These are phyloP conservation scores for Rhizoglyphus robini DNA, from an alignment of 1,140 invertebrate genomes.

Conservation along the genomic window DNA sequence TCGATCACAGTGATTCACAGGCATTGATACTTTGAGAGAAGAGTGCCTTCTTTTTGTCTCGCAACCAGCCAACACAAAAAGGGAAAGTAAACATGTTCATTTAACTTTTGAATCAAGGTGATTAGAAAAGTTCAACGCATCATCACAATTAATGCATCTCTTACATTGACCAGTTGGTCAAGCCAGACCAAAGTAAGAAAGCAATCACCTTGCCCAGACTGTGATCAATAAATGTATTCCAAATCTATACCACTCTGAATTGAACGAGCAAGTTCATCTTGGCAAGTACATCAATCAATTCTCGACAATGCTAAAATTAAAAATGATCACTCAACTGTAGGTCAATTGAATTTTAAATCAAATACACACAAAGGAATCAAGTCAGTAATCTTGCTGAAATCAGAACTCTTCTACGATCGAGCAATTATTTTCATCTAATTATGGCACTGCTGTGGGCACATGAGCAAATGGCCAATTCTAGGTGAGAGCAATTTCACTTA, in stretches of 20 bases:
- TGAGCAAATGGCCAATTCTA: no score
- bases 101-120: constrained; percentile 6
- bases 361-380: background rate
- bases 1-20: background rate
- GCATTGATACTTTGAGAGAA: background rate
- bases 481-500: background rate
- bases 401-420: background rate
- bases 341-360: constrained; percentile 1
- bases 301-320: background rate
- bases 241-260: background rate
- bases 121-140: background rate
- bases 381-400: background rate
- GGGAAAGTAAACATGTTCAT: background rate
- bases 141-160: no score
- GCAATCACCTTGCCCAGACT: background rate
- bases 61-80: no score
- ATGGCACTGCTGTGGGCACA: background rate
- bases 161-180: no score
- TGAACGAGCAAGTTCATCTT: background rate
- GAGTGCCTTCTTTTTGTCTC: no score
- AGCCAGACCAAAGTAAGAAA: background rate
- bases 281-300: background rate
- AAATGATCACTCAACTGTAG: background rate
- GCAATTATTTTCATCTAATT: background rate
- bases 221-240: background rate